phyloP scores from a whole-genome alignment of 2,797 vertebrate genomes.

The Dipus sagitta region DNA sequence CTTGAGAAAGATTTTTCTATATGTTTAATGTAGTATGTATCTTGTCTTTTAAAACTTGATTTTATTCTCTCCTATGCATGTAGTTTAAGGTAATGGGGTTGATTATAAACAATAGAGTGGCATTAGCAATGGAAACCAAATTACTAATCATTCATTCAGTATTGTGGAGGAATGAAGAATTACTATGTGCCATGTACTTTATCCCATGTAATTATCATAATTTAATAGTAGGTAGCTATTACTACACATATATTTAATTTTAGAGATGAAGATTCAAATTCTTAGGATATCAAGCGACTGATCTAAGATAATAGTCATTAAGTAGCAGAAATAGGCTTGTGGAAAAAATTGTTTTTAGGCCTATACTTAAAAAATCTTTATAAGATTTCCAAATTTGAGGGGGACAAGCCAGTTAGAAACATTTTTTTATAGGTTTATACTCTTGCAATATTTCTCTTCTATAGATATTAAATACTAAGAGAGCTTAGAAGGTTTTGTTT shows the following conservation, averaged over 20 bases:
- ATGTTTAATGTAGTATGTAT: conserved; percentile 2
- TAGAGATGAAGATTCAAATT: conserved; percentile 40
- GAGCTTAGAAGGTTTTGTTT: conserved; percentile 53
- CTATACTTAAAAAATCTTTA: background rate
- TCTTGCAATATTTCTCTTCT: conserved; percentile 20
- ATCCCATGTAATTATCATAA: conserved; percentile 53
- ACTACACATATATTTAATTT: conserved; percentile 28
- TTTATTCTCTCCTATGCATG: conserved; percentile 44
- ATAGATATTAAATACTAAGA: conserved; percentile 52
- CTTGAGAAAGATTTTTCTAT: conserved; percentile 26
- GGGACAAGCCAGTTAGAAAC: background rate
- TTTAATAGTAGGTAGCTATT: conserved; percentile 52
- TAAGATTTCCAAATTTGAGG: conserved; percentile 46
- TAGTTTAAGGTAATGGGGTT: conserved; percentile 48
- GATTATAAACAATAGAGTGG: conserved; percentile 43
- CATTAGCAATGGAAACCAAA: conserved; percentile 51
- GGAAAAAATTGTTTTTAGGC: conserved; percentile 8
- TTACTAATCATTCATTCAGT: conserved; percentile 30
- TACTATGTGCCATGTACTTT: conserved; percentile 13
- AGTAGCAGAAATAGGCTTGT: conserved; percentile 20
- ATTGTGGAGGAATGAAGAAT: conserved; percentile 31
- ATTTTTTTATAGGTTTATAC: conserved; percentile 31
- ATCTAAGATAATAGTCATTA: conserved; percentile 2
- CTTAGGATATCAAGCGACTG: conserved; percentile 34
- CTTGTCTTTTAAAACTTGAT: conserved; percentile 53